These are phyloP conservation scores for Neosilurus mollespiculum DNA, from an alignment of 2,797 vertebrate genomes.

Conservation along the genomic window DNA sequence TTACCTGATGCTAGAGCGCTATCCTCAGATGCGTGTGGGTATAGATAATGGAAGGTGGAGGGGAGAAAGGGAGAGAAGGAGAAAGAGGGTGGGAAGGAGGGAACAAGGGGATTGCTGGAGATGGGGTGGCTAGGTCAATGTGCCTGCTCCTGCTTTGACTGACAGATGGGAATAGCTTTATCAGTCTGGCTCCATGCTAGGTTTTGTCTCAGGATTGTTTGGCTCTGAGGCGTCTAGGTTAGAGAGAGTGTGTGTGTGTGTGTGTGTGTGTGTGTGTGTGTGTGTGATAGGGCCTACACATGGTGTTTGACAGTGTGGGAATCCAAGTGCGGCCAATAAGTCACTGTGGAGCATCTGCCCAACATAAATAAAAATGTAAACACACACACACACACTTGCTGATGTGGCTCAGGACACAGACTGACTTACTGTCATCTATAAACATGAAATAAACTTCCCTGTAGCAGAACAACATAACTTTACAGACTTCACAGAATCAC, in stretches of 20 bases:
- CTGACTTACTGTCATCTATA: not conserved
- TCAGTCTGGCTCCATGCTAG: constrained; percentile 64
- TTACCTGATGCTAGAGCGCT: constrained; percentile 50
- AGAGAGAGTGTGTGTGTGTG: constrained; percentile 23
- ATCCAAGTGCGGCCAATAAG: constrained; percentile 40
- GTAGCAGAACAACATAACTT: not conserved
- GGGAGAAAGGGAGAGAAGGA: not conserved
- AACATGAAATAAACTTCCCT: not conserved
- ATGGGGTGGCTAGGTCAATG: constrained; percentile 38
- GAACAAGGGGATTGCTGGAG: not conserved
- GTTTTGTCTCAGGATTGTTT: constrained; percentile 64
- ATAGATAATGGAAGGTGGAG: constrained; percentile 21
- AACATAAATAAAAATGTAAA: constrained; percentile 28
- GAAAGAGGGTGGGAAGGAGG: not conserved
- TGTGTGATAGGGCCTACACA: constrained; percentile 13
- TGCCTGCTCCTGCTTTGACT: constrained; percentile 63
- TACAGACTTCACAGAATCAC: not conserved
- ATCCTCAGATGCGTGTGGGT: constrained; percentile 37
- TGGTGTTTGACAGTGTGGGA: constrained; percentile 58
- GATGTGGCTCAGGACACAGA: not conserved
- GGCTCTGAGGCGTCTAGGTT: constrained; percentile 62
- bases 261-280: not conserved
- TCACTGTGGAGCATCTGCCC: constrained; percentile 16
- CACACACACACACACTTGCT: not conserved
- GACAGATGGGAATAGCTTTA: constrained; percentile 67